A percentile compares a stretch with the other conserved stretches of the same genome.
Evolutionary conservation across 2,113 vertebrate species (phyloP).

Genomic region (Thunnus maccoyii): DNA sequence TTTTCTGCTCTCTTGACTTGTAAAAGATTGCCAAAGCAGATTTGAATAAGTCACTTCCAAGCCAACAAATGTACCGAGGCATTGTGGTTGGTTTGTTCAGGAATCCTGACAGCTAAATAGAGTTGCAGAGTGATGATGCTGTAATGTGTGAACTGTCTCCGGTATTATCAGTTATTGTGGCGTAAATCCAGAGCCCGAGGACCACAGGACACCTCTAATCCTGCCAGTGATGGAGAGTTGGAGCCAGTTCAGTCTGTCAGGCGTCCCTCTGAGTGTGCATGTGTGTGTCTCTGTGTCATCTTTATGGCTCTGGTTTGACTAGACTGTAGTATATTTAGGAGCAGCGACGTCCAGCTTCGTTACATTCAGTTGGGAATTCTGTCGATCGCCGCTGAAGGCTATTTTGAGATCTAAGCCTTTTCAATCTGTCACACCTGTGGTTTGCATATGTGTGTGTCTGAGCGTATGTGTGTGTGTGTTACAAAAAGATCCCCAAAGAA

Average conservation of each 20-base stretch:
- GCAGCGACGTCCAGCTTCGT: slow-evolving; percentile 43
- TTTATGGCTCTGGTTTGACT: slow-evolving; percentile 11
- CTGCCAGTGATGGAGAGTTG: slow-evolving; percentile 37
- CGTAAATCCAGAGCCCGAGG: slow-evolving; percentile 55
- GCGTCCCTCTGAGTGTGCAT: slow-evolving; percentile 7
- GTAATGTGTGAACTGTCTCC: slow-evolving; percentile 68
- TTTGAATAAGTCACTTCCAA: background rate
- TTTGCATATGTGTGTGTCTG: slow-evolving; percentile 11
- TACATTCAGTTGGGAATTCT: slow-evolving; percentile 44
- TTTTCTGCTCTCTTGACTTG: background rate
- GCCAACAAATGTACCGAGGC: background rate
- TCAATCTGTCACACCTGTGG: slow-evolving; percentile 33
- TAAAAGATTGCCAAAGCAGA: background rate
- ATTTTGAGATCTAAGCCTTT: slow-evolving; percentile 53
- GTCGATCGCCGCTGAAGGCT: slow-evolving; percentile 8
- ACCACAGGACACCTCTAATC: slow-evolving; percentile 52
- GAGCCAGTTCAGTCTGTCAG: slow-evolving; percentile 36
- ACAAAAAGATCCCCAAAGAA: background rate
- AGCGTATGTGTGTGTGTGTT: slow-evolving; percentile 5
- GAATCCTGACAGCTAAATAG: slow-evolving; percentile 42
- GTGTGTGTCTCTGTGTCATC: slow-evolving; percentile 10
- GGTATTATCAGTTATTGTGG: slow-evolving; percentile 67
- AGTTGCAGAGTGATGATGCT: slow-evolving; percentile 28
- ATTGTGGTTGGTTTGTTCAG: background rate
- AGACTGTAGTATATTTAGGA: slow-evolving; percentile 47